A percentile compares a stretch with the other conserved stretches of the same genome.
Conservation (phyloP, 2,888 invertebrate species). For the Andrena marginata region DNA sequence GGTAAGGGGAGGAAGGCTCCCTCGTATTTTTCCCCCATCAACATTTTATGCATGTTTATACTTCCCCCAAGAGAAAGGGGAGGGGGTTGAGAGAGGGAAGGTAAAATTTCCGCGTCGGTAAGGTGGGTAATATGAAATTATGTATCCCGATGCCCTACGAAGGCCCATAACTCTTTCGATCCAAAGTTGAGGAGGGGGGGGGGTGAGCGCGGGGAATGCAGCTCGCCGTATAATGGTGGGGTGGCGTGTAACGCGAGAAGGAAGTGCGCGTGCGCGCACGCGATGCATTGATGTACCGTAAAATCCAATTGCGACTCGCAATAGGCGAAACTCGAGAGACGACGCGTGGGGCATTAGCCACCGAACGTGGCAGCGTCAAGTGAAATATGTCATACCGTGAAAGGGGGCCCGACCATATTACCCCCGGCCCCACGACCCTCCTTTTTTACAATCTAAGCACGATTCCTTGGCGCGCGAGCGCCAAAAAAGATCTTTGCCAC, state of each 20-base stretch:
- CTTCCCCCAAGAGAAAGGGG: not conserved
- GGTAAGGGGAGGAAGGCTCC: not conserved
- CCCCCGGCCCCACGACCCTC: not conserved
- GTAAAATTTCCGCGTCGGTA: conserved; percentile 24
- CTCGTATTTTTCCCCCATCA: conserved; percentile 45
- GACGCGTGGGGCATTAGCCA: conserved; percentile 37
- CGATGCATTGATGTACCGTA: conserved; percentile 53
- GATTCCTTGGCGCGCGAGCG: not conserved
- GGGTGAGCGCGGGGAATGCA: conserved; percentile 24
- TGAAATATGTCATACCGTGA: conserved; percentile 40
- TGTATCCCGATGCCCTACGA: conserved; percentile 47
- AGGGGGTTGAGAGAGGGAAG: not conserved
- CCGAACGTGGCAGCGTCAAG: conserved; percentile 3
- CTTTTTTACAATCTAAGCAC: conserved; percentile 16
- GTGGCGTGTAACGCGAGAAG: conserved; percentile 47
- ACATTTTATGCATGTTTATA: conserved; percentile 50
- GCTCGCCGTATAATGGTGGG: conserved; percentile 21
- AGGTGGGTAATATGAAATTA: conserved; percentile 49
- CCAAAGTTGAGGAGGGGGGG: conserved; percentile 29
- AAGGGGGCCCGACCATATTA: not conserved
- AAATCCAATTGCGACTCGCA: conserved; percentile 61
- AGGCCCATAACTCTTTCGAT: conserved; percentile 43
- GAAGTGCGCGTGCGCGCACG: conserved; percentile 19
- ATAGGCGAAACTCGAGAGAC: conserved; percentile 40
- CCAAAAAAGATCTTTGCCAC: conserved; percentile 13